Evolutionary conservation across 2,888 invertebrate genomes (phyloP).

Genomic region (Nomada ferruginata): DNA sequence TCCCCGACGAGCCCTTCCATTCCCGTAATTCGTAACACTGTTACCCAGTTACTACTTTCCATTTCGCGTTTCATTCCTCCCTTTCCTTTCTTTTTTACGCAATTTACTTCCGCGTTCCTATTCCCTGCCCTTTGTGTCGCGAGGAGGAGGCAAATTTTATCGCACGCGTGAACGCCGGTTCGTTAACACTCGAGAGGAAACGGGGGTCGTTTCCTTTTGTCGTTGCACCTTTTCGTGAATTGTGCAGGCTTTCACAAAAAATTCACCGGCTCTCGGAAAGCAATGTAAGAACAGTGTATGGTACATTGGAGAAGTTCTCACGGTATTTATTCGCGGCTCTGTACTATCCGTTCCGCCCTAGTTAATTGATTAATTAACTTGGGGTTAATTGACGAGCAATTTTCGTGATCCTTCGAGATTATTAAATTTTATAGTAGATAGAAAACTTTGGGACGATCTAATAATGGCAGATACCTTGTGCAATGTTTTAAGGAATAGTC

Average conservation of each 20-base stretch:
- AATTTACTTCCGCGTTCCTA: neutral
- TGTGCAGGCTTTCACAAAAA: neutral
- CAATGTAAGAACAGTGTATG: too few species aligned
- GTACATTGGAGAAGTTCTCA: neutral
- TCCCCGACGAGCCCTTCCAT: neutral
- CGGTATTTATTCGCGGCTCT: neutral
- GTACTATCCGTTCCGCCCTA: too few species aligned
- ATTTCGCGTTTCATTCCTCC: neutral
- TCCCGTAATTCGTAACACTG: constrained; percentile 11
- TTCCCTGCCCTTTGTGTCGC: constrained; percentile 12
- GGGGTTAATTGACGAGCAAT: too few species aligned
- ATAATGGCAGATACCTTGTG: too few species aligned
- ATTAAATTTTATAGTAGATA: too few species aligned
- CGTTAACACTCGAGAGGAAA: constrained; percentile 6
- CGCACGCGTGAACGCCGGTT: constrained; percentile 18
- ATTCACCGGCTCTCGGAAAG: too few species aligned
- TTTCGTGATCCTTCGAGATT: too few species aligned
- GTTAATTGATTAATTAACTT: too few species aligned
- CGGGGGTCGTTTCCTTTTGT: constrained; percentile 25
- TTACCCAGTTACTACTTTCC: neutral
- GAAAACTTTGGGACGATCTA: too few species aligned
- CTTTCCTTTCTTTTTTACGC: neutral
- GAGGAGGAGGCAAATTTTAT: constrained; percentile 9
- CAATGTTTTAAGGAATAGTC: too few species aligned
- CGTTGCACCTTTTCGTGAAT: neutral